phyloP scores from a whole-genome alignment of 2,888 invertebrate genomes.

The Patella ulyssiponensis region DNA sequence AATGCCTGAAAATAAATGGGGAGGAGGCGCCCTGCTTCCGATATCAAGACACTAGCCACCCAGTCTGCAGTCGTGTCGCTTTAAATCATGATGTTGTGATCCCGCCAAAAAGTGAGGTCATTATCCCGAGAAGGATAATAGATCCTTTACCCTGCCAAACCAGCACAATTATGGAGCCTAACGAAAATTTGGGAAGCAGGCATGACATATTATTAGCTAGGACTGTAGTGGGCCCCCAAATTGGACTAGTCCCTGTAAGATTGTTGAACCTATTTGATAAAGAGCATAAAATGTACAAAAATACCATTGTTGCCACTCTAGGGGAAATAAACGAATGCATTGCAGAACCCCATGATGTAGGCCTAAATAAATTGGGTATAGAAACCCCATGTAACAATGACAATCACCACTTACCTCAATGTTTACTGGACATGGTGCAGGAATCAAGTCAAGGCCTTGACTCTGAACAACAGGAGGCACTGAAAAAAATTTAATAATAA shows the following conservation, averaged over 20 bases:
- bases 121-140: background rate
- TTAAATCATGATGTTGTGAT: constrained; percentile 2
- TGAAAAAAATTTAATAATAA: constrained; percentile 11
- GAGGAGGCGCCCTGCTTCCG: background rate
- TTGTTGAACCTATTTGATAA: constrained; percentile 1
- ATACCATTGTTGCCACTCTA: background rate
- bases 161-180: background rate
- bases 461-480: background rate
- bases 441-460: background rate
- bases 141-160: background rate
- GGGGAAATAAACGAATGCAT: no score
- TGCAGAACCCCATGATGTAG: background rate
- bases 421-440: background rate
- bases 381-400: background rate
- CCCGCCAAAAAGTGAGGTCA: constrained; percentile 4
- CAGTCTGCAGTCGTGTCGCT: background rate
- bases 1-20: background rate
- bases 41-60: background rate
- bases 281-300: background rate
- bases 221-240: background rate
- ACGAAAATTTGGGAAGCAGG: background rate
- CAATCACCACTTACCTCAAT: background rate
- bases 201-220: constrained; percentile 4
- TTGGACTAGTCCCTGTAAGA: background rate
- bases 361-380: no score